Percentiles rank a stretch among this genome's conserved stretches.
Conservation (phyloP, 1,140 invertebrate genomes). For the Pseudomyrmex sp. region DNA sequence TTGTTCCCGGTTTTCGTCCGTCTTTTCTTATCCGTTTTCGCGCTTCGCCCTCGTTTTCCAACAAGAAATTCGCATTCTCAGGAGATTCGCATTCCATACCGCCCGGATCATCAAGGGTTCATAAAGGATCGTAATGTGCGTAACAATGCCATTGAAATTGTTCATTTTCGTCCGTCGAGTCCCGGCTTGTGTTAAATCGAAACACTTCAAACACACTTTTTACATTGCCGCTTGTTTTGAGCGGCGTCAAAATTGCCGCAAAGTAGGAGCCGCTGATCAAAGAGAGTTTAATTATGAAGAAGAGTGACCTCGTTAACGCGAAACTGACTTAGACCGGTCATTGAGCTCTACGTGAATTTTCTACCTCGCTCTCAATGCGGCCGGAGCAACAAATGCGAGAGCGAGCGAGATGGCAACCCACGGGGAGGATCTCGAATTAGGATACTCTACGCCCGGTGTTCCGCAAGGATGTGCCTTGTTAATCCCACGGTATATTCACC, state of each 20-base stretch:
- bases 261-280: slow-evolving; percentile 8
- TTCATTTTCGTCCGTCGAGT: neutral
- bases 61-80: neutral
- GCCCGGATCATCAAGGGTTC: too few relatives aligned
- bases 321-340: slow-evolving; percentile 65
- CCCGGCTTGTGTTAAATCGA: slow-evolving; percentile 6
- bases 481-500: slow-evolving; percentile 75
- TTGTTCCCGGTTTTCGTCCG: slow-evolving; percentile 68
- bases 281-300: slow-evolving; percentile 52
- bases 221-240: neutral
- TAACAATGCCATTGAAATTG: neutral
- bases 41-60: slow-evolving; percentile 28
- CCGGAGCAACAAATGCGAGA: slow-evolving; percentile 2
- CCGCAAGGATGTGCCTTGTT: slow-evolving; percentile 76
- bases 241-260: slow-evolving; percentile 12
- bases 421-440: slow-evolving; percentile 50
- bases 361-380: slow-evolving; percentile 55
- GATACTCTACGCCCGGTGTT: slow-evolving; percentile 61
- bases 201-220: neutral
- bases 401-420: neutral
- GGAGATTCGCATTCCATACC: slow-evolving; percentile 36
- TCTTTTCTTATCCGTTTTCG: slow-evolving; percentile 50
- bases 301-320: slow-evolving; percentile 71
- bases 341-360: slow-evolving; percentile 64
- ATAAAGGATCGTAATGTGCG: neutral